Evolutionary conservation across 2,888 invertebrate genomes (phyloP).

Genomic region (Chloroclysta siterata): DNA sequence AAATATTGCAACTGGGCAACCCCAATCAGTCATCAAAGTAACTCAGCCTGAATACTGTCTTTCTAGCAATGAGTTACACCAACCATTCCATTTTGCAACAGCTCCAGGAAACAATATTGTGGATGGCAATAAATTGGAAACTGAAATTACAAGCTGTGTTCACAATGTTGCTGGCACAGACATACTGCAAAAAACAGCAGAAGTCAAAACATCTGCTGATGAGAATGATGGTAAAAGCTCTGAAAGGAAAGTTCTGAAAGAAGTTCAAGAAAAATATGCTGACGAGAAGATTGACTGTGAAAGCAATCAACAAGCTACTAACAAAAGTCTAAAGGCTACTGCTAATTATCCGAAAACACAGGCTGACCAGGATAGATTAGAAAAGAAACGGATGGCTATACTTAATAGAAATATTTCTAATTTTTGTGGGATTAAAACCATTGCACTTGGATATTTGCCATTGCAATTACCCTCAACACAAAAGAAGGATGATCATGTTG

Average conservation of each 20-base stretch:
- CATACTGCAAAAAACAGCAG: slow-evolving; percentile 23
- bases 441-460: slow-evolving; percentile 63
- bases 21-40: slow-evolving; percentile 17
- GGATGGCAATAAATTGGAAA: slow-evolving; percentile 11
- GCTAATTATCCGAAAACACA: slow-evolving; percentile 28
- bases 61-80: slow-evolving; percentile 14
- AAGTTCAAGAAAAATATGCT: slow-evolving; percentile 62
- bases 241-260: slow-evolving; percentile 58
- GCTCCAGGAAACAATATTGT: slow-evolving; percentile 8
- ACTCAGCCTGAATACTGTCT: slow-evolving; percentile 7
- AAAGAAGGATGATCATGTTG: background rate
- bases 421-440: slow-evolving; percentile 51
- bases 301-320: no score
- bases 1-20: slow-evolving; percentile 24
- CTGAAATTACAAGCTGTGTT: background rate
- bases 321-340: slow-evolving; percentile 14
- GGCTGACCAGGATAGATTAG: slow-evolving; percentile 55
- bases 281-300: slow-evolving; percentile 36
- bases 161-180: slow-evolving; percentile 7
- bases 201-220: slow-evolving; percentile 28
- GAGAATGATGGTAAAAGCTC: slow-evolving; percentile 45
- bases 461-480: slow-evolving; percentile 29
- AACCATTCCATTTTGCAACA: background rate
- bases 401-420: slow-evolving; percentile 61
- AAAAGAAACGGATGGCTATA: slow-evolving; percentile 64